Percentiles rank a stretch among this genome's conserved stretches.
Evolutionary conservation across 1,140 invertebrate species (phyloP).

Genomic region (Bemisia tabaci): DNA sequence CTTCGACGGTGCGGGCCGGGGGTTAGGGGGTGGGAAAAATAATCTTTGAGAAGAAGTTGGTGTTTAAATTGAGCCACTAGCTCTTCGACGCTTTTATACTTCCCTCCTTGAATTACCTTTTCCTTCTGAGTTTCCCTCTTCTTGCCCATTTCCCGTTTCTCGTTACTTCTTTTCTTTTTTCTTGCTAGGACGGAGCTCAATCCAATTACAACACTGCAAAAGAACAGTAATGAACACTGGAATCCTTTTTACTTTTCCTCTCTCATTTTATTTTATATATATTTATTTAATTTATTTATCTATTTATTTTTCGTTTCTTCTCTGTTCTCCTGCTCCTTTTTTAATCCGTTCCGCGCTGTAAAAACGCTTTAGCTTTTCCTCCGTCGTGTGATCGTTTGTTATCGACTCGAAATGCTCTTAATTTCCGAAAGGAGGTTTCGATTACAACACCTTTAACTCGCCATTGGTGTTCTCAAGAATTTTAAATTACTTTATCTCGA

Average conservation of each 20-base stretch:
- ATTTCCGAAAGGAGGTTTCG: too few relatives aligned
- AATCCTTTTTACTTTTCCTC: background rate
- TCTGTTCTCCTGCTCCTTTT: too few relatives aligned
- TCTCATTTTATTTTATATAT: background rate
- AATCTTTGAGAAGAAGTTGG: background rate
- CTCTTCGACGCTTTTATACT: background rate
- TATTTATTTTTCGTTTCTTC: background rate
- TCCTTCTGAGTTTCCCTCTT: background rate
- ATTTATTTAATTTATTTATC: background rate
- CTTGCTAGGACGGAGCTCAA: background rate
- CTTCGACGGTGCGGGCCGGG: too few relatives aligned
- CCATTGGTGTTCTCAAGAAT: too few relatives aligned
- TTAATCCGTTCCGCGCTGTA: too few relatives aligned
- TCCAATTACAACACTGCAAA: background rate
- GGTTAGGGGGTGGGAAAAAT: too few relatives aligned
- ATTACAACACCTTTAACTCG: too few relatives aligned
- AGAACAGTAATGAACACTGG: background rate
- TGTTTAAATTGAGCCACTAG: background rate
- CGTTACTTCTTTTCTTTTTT: background rate
- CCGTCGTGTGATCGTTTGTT: too few relatives aligned
- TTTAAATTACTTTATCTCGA: too few relatives aligned
- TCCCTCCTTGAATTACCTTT: background rate
- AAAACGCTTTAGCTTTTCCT: too few relatives aligned
- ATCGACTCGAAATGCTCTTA: too few relatives aligned
- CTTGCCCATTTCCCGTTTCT: background rate